phyloP scores from a whole-genome alignment of 2,888 invertebrate genomes.

The Notodonta dromedarius region DNA sequence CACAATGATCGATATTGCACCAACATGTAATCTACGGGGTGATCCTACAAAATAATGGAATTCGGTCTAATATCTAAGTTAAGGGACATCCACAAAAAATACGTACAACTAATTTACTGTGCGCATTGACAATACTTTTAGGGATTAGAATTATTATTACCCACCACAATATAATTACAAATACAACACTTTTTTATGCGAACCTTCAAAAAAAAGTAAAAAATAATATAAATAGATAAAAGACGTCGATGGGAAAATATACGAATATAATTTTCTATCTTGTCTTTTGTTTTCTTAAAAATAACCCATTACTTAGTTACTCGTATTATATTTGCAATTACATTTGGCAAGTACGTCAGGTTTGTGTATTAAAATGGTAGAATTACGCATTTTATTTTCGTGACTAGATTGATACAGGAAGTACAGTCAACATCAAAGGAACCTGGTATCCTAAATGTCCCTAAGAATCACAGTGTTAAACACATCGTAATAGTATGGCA shows the following conservation, averaged over 20 bases:
- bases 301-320: not conserved
- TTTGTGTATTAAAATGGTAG: slow-evolving; percentile 31
- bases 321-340: slow-evolving; percentile 52
- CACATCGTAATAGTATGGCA: no score
- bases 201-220: not conserved
- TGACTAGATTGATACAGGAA: not conserved
- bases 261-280: no score
- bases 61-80: slow-evolving; percentile 45
- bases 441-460: not conserved
- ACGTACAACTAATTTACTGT: slow-evolving; percentile 67
- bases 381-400: slow-evolving; percentile 63
- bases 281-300: no score
- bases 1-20: slow-evolving; percentile 22
- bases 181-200: slow-evolving; percentile 20
- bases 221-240: not conserved
- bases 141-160: slow-evolving; percentile 55
- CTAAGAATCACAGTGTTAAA: no score
- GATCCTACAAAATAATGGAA: slow-evolving; percentile 42
- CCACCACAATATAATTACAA: slow-evolving; percentile 43
- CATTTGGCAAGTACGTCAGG: slow-evolving; percentile 36
- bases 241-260: no score
- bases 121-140: slow-evolving; percentile 75
- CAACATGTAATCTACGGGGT: slow-evolving; percentile 32
- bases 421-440: not conserved
- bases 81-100: slow-evolving; percentile 54